Evolutionary conservation across 2,797 vertebrate genomes (phyloP).

Genomic region (Hoplostethus mediterraneus): DNA sequence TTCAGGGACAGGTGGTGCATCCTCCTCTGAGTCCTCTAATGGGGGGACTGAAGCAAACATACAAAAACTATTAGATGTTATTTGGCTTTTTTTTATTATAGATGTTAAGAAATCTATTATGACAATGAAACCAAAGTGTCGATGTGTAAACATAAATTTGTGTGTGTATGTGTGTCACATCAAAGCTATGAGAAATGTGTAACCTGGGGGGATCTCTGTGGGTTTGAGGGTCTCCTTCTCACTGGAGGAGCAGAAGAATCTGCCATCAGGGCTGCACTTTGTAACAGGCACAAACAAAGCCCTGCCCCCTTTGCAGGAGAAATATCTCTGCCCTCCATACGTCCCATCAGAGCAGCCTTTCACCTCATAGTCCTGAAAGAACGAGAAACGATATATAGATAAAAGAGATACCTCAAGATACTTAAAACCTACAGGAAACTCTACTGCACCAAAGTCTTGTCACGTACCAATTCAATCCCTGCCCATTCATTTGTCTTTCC

Average conservation of each 20-base stretch:
- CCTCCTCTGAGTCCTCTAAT: constrained; percentile 71
- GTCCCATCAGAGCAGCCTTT: constrained; percentile 79
- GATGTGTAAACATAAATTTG: too few relatives aligned
- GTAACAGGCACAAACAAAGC: constrained; percentile 81
- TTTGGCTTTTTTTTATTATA: not conserved
- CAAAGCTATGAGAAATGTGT: constrained; percentile 11
- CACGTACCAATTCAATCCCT: constrained; percentile 84
- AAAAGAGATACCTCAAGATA: not conserved
- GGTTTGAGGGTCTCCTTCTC: constrained; percentile 31
- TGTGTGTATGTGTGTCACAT: not conserved
- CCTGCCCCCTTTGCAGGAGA: constrained; percentile 75
- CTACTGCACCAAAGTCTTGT: not conserved
- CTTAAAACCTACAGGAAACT: not conserved
- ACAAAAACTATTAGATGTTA: constrained; percentile 1
- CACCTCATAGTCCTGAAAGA: constrained; percentile 78
- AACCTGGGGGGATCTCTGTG: constrained; percentile 63
- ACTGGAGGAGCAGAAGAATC: constrained; percentile 64
- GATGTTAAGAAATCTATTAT: not conserved
- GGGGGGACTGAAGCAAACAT: constrained; percentile 56
- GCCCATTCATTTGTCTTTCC: constrained; percentile 77
- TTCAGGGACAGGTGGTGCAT: constrained; percentile 80
- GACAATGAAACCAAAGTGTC: not conserved
- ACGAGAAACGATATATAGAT: constrained; percentile 12
- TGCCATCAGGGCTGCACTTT: constrained; percentile 81
- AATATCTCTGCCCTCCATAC: constrained; percentile 74